Evolutionary conservation across 2,113 vertebrate species (phyloP).

Genomic region (Girardinichthys multiradiatus): DNA sequence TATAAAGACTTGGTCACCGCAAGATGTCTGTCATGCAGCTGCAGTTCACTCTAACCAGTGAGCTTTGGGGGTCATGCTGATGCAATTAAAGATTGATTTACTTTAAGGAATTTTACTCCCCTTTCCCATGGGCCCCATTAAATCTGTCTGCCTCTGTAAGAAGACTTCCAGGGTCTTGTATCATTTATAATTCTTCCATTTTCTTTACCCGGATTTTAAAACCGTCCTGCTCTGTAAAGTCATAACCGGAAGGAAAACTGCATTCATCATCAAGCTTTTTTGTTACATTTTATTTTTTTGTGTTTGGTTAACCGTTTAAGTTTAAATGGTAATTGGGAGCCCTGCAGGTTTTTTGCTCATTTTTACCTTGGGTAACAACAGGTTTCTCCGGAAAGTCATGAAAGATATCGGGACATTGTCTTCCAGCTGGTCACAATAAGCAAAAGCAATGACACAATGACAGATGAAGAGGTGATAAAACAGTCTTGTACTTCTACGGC

Average conservation of each 20-base stretch:
- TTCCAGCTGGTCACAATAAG: not conserved
- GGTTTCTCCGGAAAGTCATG: too few relatives aligned
- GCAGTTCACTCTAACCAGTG: too few relatives aligned
- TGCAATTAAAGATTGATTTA: not conserved
- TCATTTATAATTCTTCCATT: slow-evolving; percentile 42
- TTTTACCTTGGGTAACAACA: not conserved
- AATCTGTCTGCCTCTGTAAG: not conserved
- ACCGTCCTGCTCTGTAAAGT: slow-evolving; percentile 27
- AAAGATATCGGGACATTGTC: not conserved
- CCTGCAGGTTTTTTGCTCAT: not conserved
- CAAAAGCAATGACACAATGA: not conserved
- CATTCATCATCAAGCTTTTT: too few relatives aligned
- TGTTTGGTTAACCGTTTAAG: not conserved
- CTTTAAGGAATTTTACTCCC: not conserved
- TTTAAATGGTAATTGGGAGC: not conserved
- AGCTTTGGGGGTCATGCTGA: not conserved
- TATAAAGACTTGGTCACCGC: too few relatives aligned
- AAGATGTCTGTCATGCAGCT: too few relatives aligned
- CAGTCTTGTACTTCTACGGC: not conserved
- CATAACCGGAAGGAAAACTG: slow-evolving; percentile 3
- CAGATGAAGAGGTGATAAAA: not conserved
- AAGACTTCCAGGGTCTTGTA: not conserved
- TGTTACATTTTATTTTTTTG: not conserved
- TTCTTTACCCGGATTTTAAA: slow-evolving; percentile 10
- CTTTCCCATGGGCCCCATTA: not conserved